Conservation (phyloP, 1,140 invertebrate genomes). For the Drosophila lowei region DNA sequence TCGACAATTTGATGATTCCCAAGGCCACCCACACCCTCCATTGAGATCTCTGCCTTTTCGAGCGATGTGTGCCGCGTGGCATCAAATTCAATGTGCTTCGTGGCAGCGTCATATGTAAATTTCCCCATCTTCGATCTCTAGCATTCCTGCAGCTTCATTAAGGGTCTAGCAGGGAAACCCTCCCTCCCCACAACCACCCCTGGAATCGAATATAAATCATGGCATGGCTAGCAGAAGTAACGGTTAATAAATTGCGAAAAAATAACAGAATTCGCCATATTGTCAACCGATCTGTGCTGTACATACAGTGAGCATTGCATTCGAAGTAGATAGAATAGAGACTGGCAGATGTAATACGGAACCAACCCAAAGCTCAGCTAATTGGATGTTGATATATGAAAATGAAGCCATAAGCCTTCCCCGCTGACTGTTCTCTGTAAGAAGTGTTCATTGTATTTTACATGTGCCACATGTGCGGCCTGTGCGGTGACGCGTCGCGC, state of each 20-base stretch:
- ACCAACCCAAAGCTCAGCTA: no score
- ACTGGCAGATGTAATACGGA: no score
- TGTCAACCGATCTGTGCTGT: constrained; percentile 25
- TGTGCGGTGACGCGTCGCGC: constrained; percentile 53
- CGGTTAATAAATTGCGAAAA: constrained; percentile 61
- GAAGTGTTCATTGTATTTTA: neutral
- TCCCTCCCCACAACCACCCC: constrained; percentile 18
- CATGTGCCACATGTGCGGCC: constrained; percentile 12
- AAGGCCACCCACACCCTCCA: constrained; percentile 12
- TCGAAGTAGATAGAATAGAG: neutral
- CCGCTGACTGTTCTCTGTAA: neutral
- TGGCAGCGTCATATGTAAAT: constrained; percentile 66
- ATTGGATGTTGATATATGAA: no score
- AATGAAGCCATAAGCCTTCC: no score
- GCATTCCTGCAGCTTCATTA: constrained; percentile 49
- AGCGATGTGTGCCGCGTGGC: constrained; percentile 39
- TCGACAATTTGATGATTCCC: constrained; percentile 54
- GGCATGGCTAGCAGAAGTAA: constrained; percentile 21
- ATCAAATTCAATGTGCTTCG: constrained; percentile 67
- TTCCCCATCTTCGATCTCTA: constrained; percentile 15
- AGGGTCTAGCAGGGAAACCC: constrained; percentile 16
- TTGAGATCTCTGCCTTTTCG: constrained; percentile 11
- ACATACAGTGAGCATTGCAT: constrained; percentile 4
- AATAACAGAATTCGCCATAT: constrained; percentile 42
- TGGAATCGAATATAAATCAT: constrained; percentile 44